Base-by-base conservation (phyloP, 2,888 invertebrate species). In the Biston betularia region DNA sequence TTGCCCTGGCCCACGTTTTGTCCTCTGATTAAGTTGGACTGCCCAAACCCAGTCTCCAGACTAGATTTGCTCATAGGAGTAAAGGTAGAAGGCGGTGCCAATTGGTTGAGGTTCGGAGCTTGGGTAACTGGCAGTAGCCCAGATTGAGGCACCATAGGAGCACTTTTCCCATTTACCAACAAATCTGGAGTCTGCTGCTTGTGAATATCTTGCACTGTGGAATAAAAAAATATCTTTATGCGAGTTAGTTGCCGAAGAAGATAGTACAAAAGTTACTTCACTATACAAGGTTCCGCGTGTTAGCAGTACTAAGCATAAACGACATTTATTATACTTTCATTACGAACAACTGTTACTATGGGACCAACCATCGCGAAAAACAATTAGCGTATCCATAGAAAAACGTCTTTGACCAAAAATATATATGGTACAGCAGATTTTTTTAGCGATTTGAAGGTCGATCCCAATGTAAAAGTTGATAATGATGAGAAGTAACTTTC, bases 131-230 rank as follows among this genome's bases (percentile, higher is more conserved):
- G 65, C 9, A 69, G 61, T 10, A 73, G 64, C 0, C 71, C 68
- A 4, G 66, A 70, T 0, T 59, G 50, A 12, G 77, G 75, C 0
- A 73, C 49, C 64, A 71, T 71, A 45, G 77, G 70, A 0, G 78
- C 69, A 45, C 75, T 71, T 68, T 82, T 85, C 1, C 90, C 89
- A 54, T 86, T 92, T 0, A 92, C 89, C 2, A 93, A 75, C 15
- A 93, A 82, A 73, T 93, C 93, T 44, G 93, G 93, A 8, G 90
- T 89, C 34, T 79, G 75, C 65, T 88, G 90, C 68, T 63, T 85
- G 81, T 10, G 55, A 45, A 52, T 62, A 11, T 72, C 71, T 63
- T 73, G 59, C 38, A 87, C 89, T 76, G 78, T 14, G 63, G 48
- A 65, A 63, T 40, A 53, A 10, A 44, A 42, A 42, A 33, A 40